These are phyloP conservation scores for Margaritifera margaritifera DNA, from an alignment of 2,888 invertebrate genomes.

Conservation along the genomic window DNA sequence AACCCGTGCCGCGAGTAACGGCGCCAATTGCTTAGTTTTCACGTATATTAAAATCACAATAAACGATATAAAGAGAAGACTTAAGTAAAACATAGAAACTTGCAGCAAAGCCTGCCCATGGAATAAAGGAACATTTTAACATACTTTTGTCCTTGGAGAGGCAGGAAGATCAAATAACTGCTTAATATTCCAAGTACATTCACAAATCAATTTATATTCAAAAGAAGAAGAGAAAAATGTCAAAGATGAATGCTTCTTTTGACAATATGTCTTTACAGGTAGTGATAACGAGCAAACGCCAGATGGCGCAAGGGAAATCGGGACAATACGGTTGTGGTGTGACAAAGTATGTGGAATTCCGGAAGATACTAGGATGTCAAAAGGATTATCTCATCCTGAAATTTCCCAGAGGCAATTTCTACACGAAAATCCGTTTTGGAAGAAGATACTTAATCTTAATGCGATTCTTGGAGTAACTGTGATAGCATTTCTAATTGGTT, in stretches of 20 bases:
- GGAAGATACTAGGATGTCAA: conserved; percentile 14
- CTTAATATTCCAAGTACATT: too few relatives aligned
- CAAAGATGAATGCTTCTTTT: not conserved
- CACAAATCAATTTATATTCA: not conserved
- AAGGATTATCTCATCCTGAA: too few relatives aligned
- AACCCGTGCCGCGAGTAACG: too few relatives aligned
- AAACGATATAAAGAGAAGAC: too few relatives aligned
- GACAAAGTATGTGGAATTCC: conserved; percentile 56
- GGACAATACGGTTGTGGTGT: conserved; percentile 39
- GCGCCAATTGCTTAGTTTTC: too few relatives aligned
- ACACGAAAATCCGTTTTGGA: conserved; percentile 44
- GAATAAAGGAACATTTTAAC: too few relatives aligned
- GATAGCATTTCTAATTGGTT: conserved; percentile 57
- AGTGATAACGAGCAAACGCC: conserved; percentile 2
- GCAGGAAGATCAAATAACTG: too few relatives aligned
- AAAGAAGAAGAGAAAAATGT: conserved; percentile 2
- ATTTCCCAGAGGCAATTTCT: conserved; percentile 29
- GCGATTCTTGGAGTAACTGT: conserved; percentile 51
- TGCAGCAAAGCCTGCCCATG: too few relatives aligned
- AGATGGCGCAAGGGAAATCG: conserved; percentile 10
- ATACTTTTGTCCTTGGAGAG: too few relatives aligned
- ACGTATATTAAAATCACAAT: too few relatives aligned
- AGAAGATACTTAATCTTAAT: conserved; percentile 52
- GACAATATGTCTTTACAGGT: conserved; percentile 2
- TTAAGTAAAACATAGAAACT: too few relatives aligned